Evolutionary conservation across 1,140 invertebrate species (phyloP), one percentile per base, ranked within the genome.

Genomic region (Cyclina sinensis): DNA sequence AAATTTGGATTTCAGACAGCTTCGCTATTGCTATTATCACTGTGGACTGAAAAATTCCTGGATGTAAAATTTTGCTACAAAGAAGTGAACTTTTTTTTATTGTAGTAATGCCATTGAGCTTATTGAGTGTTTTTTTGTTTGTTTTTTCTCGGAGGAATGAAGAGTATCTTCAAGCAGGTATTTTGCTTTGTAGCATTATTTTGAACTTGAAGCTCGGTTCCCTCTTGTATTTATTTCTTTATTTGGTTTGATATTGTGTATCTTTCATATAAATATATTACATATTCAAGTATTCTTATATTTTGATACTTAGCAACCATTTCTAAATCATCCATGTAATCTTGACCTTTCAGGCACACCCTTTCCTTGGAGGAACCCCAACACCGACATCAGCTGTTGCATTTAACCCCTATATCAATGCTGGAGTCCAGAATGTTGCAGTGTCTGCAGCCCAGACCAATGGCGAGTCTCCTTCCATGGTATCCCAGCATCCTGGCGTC

Each of bases 391-490:
- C 93, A 16, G 86, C 90, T 18, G 74, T 93, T 59, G 86, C 85
- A 51, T 93, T 91, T 79, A 92, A 87, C 81, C 92, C 92, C 11
- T 92, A 92, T 83, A 54, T 88, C n/a, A 90, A 88, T 39, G 84
- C 89, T 32, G 90, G 89, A 62, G 88, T 94, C 24, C 93, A 86
- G 35, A 91, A 91, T 11, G 76, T 93, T 12, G 80, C 93, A 5
- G 89, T 94, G 35, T 88, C 88, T 11, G 81, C 70, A 24, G 88
- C 79, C 1, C 88, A 88, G 46, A 88, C 86, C 24, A 88, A 87
- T 37, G 90, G 91, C 16, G 92, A 90, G 39, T 85, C 89, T 48
- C 73, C 86, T 24, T 62, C 86, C 5, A 37, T 93, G 27, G 89
- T 92, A 14, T 86, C 90, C 48, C 43, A 43, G 43, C 43, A 7